Evolutionary conservation across 23 tunicate genomes (phyloP), one percentile per base, ranked within the genome.

Genomic region (Pegea sp.): DNA sequence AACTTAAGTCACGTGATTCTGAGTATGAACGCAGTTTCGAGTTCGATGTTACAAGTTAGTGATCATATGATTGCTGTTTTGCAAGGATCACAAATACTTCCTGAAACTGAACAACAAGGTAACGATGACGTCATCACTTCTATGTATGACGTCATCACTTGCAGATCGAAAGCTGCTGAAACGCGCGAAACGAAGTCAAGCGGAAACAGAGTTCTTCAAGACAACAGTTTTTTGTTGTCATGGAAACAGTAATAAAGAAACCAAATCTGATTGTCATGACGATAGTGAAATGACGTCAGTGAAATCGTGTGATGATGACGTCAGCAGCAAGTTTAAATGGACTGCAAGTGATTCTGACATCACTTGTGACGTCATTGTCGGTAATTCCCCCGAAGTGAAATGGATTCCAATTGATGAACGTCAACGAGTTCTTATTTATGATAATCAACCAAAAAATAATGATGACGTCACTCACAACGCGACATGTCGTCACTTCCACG

Each of bases 31-130:
- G 74, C 54, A 61, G 22, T 71, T 30, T 74, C 93, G 28, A 59
- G 56, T 28, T 60, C 32, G 24, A 66, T 80, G 69, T 53, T 80
- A 27, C 16, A 21, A 2, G 64, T 56, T 2, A 63, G 64, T 1
- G 57, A 66, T 19, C 77, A 80, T 42, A 69, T 79, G 5, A 69
- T 62, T 16, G 59, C 67, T 16, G 79, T 80, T 27, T 30, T 80
- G 68, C 79, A 80, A 25, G 68, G 69, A 1, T 11, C 34, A 13
- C 59, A 57, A 38, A 38, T 38, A 8, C 46, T 38, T 38, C 46
- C 11, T 11, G 13, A 38, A 38, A 11, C 11, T 38, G 11, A 11
- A 38, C 11, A 38, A 16, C 33, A 56, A 1, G 33, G 42, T 4
- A 27, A 30, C 49, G 42, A 31, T 43, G 4, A 11, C 2, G 61